Percentiles rank a stretch among this genome's conserved stretches.
Conservation (phyloP, 2,888 invertebrate species). For the Acleris holmiana region DNA sequence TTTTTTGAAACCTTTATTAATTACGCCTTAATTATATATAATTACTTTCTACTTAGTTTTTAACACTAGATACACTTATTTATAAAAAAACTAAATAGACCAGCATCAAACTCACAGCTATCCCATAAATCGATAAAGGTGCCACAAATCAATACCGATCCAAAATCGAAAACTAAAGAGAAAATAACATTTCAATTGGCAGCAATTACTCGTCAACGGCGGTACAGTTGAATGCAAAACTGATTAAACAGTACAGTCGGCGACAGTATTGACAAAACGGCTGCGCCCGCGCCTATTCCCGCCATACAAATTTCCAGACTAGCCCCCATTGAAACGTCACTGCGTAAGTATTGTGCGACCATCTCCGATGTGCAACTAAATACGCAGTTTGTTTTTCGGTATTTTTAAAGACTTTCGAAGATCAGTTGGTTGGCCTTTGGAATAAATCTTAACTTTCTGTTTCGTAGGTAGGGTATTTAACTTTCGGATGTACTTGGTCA, state of each 20-base stretch:
- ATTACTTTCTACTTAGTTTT: too few species aligned
- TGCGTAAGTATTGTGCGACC: constrained; percentile 65
- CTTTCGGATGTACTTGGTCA: too few species aligned
- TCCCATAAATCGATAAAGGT: constrained; percentile 11
- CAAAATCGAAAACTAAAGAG: constrained; percentile 46
- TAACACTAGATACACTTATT: too few species aligned
- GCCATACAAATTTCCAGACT: constrained; percentile 77
- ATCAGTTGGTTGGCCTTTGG: neutral
- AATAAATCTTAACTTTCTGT: too few species aligned
- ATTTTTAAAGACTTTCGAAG: constrained; percentile 25
- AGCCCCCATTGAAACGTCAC: constrained; percentile 79
- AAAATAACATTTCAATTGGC: constrained; percentile 74
- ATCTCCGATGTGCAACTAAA: constrained; percentile 49
- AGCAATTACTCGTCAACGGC: constrained; percentile 82
- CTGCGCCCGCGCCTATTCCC: constrained; percentile 66
- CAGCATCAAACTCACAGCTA: neutral
- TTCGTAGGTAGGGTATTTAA: neutral
- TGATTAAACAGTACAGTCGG: constrained; percentile 76
- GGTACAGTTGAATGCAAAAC: constrained; percentile 78
- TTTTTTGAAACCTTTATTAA: too few species aligned
- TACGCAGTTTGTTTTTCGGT: constrained; percentile 19
- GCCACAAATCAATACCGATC: constrained; percentile 38
- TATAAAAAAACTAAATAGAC: neutral
- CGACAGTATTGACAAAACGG: constrained; percentile 81
- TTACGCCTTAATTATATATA: too few species aligned